phyloP scores from a whole-genome alignment of 2,797 vertebrate species.

The Anguilla megastoma region DNA sequence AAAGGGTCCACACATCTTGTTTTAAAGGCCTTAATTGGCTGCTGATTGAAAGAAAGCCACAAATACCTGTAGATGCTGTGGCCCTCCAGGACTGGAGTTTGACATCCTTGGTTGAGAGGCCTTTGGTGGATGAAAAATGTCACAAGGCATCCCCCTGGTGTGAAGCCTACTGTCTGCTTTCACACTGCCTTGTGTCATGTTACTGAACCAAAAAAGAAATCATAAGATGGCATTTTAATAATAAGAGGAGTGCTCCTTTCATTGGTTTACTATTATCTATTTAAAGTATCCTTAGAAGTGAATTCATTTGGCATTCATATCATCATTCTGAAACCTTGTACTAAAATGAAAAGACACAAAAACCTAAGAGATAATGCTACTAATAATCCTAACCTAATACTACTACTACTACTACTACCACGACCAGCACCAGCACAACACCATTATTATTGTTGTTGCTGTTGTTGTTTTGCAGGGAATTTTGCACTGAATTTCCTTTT shows the following conservation, averaged over 20 bases:
- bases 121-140: neutral
- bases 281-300: neutral
- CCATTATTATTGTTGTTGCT: no score
- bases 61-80: neutral
- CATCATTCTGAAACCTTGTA: neutral
- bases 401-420: neutral
- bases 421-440: neutral
- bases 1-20: neutral
- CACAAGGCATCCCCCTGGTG: neutral
- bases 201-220: neutral
- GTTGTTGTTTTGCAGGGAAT: neutral
- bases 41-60: neutral
- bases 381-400: neutral
- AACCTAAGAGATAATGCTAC: neutral
- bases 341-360: neutral
- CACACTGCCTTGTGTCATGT: neutral
- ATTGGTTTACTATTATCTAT: neutral
- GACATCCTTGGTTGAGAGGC: neutral
- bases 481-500: neutral
- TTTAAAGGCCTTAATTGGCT: neutral
- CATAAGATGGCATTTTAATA: neutral
- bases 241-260: neutral
- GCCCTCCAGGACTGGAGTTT: no score
- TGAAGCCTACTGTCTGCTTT: neutral
- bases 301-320: neutral